Base-by-base conservation (phyloP, 2,888 invertebrate species). In the Caenorhabditis doughertyi region DNA sequence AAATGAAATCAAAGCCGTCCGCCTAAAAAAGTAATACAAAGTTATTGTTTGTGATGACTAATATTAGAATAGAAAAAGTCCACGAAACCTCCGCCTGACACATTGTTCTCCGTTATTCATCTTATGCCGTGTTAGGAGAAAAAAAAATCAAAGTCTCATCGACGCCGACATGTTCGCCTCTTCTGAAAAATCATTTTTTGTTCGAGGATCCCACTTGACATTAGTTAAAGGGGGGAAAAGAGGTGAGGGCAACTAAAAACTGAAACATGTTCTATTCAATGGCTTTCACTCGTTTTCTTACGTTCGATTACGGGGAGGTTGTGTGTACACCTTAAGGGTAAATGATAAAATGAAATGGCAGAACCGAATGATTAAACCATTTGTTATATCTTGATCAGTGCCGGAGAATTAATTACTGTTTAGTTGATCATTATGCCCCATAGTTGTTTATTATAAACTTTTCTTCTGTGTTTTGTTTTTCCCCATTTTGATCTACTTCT, bases 251-350 rank as follows among this genome's bases (percentile, higher is more conserved):
- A 76, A 67, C 67, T 23, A 51, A 67, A 77, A 68, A 67, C 60
- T 76, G 42, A 77, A 77, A 77, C 77, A 77, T 77, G 77, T 77
- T 77, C 77, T 76, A 51, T 68, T 39, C 55, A 60, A 25, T 53
- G 77, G 68, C 77, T 77, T 77, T 77, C 77, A 77, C 77, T 77
- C 51, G 68, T 60, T 76, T 77, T 68, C 68, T 62, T 60, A 76
- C 60, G 76, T 77, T 77, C 77, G 77, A 68, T 62, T 77, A 77
- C 68, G 60, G 62, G 49, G 39, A 21, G 44, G 35, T 16, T 55
- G 73, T 65, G 65, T 77, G 68, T 77, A 77, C 76, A 77, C 23
- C 68, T 51, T 58, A 49, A 49, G 27, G 51, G n/a, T n/a, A 35
- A 42, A 47, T 77, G 77, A 77, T 77, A 68, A 62, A 68, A 77